Conservation (phyloP, 2,888 invertebrate genomes). For the Eupelmus urozonus region DNA sequence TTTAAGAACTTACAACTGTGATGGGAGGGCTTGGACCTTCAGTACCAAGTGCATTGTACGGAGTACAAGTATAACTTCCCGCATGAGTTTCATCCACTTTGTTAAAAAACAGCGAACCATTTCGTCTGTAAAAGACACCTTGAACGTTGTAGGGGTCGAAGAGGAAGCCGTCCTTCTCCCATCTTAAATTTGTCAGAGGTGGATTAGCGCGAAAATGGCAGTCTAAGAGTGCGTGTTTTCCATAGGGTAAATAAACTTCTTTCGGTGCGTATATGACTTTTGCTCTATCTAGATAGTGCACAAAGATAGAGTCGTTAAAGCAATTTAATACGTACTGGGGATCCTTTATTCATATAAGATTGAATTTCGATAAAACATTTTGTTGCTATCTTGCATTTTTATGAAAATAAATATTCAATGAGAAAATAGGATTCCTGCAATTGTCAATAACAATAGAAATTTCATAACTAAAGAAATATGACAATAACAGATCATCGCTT, state of each 20-base stretch:
- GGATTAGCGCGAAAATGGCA: constrained; percentile 96
- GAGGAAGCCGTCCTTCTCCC: constrained; percentile 95
- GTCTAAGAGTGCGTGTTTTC: constrained; percentile 89
- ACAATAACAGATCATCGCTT: too few relatives aligned
- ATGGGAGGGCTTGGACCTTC: constrained; percentile 91
- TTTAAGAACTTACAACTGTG: constrained; percentile 82
- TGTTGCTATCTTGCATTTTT: too few relatives aligned
- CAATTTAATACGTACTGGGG: too few relatives aligned
- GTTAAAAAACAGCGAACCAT: constrained; percentile 90
- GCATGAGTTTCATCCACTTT: constrained; percentile 91
- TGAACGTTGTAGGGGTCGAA: constrained; percentile 93
- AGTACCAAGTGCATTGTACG: constrained; percentile 92
- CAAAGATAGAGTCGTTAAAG: too few relatives aligned
- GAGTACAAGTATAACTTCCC: constrained; percentile 94
- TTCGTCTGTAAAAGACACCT: constrained; percentile 90
- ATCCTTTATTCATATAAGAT: too few relatives aligned
- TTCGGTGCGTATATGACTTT: constrained; percentile 92
- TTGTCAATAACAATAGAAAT: too few relatives aligned
- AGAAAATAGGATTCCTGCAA: too few relatives aligned
- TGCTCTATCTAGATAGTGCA: constrained; percentile 85
- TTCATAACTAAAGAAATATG: too few relatives aligned
- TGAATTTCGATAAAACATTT: too few relatives aligned
- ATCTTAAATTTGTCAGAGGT: constrained; percentile 90
- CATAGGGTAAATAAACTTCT: constrained; percentile 90
- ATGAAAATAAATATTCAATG: constrained; percentile 14